Base-by-base conservation (phyloP, 1,140 invertebrate species). In the Ephestia elutella region DNA sequence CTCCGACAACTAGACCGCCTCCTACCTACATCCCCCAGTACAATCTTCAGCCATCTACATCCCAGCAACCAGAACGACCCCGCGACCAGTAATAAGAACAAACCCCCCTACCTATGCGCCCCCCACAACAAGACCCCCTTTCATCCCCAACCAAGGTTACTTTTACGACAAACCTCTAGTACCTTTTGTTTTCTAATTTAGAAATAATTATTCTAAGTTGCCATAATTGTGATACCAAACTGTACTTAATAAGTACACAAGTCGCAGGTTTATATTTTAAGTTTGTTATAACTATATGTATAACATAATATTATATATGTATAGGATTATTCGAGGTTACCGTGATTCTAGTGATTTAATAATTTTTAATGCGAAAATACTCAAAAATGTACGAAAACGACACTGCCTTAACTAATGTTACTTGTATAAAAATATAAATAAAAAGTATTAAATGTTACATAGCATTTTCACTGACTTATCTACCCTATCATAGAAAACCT, bases 161-260 rank as follows among this genome's bases (percentile, higher is more conserved):
- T 85, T 73, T 63, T 86, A 86, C 74, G 83, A 86, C 53, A 67
- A 68, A 65, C 82, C 85, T n/a, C 48, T 60, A 48, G 80, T 86
- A 59, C 81, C 85, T 20, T 87, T 87, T 56, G 79, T 82, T n/a
- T 87, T 77, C 59, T 87, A 82, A 75, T 49, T 56, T 65, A 79
- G 62, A 59, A 44, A 25, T 25, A 25, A 53, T 63, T 53, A 57
- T 62, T 59, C 49, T 76, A 71, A 78, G 80, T 70, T 86, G 85
- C 85, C 85, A 87, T 87, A 83, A 73, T 73, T 82, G 80, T 84
- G 77, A 84, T 87, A 84, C 80, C 80, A 86, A 83, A 82, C 74
- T 66, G 71, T 76, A 68, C 70, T 65, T 63, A 58, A 54, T 66
- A 65, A 63, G 55, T 59, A 65, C 50, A 25, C 20, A 63, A 69